Percentiles rank a stretch among this genome's conserved stretches.
Conservation (phyloP, 2,797 vertebrate genomes). For the Hafferia zeledoni region DNA sequence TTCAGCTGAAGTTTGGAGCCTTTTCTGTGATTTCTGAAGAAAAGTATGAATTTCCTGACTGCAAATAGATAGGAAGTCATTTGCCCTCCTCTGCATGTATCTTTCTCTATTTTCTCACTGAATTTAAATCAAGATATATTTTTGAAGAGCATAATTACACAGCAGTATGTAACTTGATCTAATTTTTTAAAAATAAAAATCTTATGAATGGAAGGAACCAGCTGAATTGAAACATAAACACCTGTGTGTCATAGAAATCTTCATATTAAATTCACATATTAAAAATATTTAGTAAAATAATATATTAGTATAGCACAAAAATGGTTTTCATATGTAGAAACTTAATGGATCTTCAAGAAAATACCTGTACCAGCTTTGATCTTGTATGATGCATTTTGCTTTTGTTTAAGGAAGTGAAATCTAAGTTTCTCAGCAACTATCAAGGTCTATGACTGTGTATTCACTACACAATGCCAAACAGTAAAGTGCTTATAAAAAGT, state of each 20-base stretch:
- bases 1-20: not conserved
- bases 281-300: not conserved
- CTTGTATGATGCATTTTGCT: not conserved
- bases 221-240: not conserved
- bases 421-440: not conserved
- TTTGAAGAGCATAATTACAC: not conserved
- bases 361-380: not conserved
- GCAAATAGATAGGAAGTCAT: not conserved
- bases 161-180: not conserved
- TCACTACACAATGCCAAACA: not conserved
- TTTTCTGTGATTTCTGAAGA: not conserved
- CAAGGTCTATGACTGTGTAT: not conserved
- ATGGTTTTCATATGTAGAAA: not conserved
- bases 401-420: not conserved
- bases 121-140: not conserved
- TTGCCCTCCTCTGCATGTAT: not conserved
- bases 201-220: not conserved
- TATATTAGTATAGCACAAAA: not conserved
- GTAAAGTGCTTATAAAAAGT: conserved; percentile 6
- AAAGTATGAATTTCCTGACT: not conserved
- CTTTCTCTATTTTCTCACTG: not conserved
- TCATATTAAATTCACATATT: not conserved
- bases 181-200: not conserved
- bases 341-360: not conserved
- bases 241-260: not conserved